These are phyloP conservation scores for Misgurnus mizolepis DNA, from an alignment of 2,113 vertebrate genomes.

Conservation along the genomic window DNA sequence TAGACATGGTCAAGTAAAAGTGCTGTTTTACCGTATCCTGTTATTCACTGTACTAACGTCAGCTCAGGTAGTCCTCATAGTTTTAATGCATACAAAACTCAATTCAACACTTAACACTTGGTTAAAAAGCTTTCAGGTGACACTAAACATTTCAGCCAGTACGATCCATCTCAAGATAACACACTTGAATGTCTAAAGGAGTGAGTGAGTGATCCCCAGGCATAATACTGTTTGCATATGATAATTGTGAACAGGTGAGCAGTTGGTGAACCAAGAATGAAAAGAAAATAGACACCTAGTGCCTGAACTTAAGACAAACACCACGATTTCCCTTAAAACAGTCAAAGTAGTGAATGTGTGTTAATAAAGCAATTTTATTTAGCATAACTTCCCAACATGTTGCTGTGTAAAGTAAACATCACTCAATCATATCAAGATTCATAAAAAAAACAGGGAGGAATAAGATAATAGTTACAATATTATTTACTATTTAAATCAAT, in stretches of 20 bases:
- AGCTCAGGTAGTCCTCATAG: constrained; percentile 12
- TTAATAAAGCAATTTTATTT: constrained; percentile 17
- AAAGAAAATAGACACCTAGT: background rate
- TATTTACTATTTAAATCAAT: background rate
- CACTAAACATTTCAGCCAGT: too few relatives aligned
- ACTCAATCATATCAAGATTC: background rate
- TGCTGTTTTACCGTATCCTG: background rate
- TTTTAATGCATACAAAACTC: background rate
- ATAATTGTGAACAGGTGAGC: constrained; percentile 40
- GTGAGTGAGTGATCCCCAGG: background rate
- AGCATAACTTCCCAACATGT: constrained; percentile 3
- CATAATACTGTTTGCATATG: constrained; percentile 42
- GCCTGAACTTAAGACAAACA: too few relatives aligned
- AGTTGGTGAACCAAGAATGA: background rate
- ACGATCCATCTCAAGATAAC: background rate
- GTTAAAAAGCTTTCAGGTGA: too few relatives aligned
- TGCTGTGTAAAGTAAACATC: constrained; percentile 4
- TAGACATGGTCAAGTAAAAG: constrained; percentile 75
- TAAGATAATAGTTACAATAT: background rate
- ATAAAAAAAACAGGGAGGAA: background rate
- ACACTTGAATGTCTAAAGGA: background rate
- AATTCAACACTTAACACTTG: background rate
- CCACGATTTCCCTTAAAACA: background rate
- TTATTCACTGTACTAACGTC: background rate
- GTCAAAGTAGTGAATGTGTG: background rate